These are phyloP conservation scores for Philotrypesis tridentata DNA, from an alignment of 1,140 invertebrate genomes.

Conservation along the genomic window DNA sequence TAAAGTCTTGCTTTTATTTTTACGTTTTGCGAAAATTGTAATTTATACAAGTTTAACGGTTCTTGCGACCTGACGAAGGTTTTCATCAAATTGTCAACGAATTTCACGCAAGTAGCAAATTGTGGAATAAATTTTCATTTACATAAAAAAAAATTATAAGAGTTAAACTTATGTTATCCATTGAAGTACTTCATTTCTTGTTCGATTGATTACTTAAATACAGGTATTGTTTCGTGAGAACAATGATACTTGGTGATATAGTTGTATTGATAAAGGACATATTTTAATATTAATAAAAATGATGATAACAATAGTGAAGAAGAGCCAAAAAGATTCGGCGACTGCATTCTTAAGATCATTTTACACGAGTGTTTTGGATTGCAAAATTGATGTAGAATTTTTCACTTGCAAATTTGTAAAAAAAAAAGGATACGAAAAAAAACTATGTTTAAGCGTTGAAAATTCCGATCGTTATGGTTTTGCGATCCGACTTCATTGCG, in stretches of 20 bases:
- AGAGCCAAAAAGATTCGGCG: background rate
- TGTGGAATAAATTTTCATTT: background rate
- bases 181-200: constrained; percentile 5
- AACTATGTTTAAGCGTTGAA: constrained; percentile 7
- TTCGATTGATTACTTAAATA: constrained; percentile 5
- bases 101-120: background rate
- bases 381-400: constrained; percentile 13
- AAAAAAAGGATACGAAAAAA: background rate
- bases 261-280: background rate
- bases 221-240: constrained; percentile 26
- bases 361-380: constrained; percentile 12
- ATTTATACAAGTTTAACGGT: background rate
- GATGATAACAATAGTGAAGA: background rate
- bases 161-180: background rate
- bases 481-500: background rate
- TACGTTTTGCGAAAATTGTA: background rate
- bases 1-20: background rate
- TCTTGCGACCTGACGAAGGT: constrained; percentile 1
- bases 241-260: constrained; percentile 13
- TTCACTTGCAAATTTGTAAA: constrained; percentile 9
- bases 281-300: constrained; percentile 26
- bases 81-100: background rate
- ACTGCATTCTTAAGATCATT: background rate
- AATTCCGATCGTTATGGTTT: background rate
- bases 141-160: background rate